Evolutionary conservation across 2,888 invertebrate genomes (phyloP), one percentile per base, ranked within the genome.

Genomic region (Lobophora halterata): DNA sequence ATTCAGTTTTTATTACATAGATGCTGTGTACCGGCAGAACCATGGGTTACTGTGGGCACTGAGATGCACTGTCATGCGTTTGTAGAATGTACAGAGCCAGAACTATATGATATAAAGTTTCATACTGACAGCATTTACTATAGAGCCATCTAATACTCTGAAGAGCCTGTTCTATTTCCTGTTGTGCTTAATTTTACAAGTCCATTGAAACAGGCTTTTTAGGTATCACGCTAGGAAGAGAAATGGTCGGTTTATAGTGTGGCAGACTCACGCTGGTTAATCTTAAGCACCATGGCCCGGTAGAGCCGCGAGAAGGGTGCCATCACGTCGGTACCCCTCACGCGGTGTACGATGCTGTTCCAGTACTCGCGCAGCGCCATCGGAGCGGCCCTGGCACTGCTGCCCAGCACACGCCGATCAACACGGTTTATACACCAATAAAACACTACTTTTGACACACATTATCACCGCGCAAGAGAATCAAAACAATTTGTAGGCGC

Each of bases 401-500:
- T 38, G 33, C 52, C 41, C 25, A 36, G 41, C 52, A 58, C 54
- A 41, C 48, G 52, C 42, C 36, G 52, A 62, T 48, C 50, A 59
- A 46, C 58, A 66, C 65, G 59, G 58, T 66, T 61, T 69, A 66
- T 44, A 65, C 67, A 68, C 61, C 71, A 74, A 53, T 70, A 67
- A 55, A 68, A 72, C 69, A 71, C 75, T 78, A 80, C 67, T 79
- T 85, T 85, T 85, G 85, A 85, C 85, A 85, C 85, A 79, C 79
- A 85, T 85, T 80, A 85, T 85, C 80, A 83, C 83, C 71, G 64
- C 58, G 49, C 53, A 69, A 55, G 8, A 8, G 7, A 20, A 50
- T 41, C 34, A 39, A 57, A 58, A 25, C 53, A 44, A 49, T 34
- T 54, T 47, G 42, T 35, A 40, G 51, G 58, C 16, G 18, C 28